Evolutionary conservation across 2,888 invertebrate species (phyloP).

Genomic region (Argyresthia goedartella): DNA sequence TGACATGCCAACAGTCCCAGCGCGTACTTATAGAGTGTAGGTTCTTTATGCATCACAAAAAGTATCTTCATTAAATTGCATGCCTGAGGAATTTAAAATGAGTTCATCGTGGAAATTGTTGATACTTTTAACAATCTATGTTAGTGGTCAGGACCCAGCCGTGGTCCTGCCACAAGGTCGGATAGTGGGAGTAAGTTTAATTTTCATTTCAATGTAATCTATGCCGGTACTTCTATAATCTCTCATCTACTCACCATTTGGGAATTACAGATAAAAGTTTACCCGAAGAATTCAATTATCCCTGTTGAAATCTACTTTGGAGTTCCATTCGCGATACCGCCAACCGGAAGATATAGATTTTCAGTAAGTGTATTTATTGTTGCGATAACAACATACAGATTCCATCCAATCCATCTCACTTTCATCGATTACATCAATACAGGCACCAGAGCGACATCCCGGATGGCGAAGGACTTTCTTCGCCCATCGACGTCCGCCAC

Average conservation of each 20-base stretch:
- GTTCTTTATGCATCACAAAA: too few species aligned
- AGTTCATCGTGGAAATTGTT: not conserved
- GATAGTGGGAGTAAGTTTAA: conserved; percentile 68
- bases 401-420: not conserved
- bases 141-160: conserved; percentile 56
- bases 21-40: too few species aligned
- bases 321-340: conserved; percentile 86
- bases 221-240: not conserved
- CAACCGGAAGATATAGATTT: conserved; percentile 80
- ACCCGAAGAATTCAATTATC: conserved; percentile 71
- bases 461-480: conserved; percentile 80
- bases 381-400: not conserved
- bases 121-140: conserved; percentile 12
- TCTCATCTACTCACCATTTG: not conserved
- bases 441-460: conserved; percentile 79
- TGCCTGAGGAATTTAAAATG: not conserved
- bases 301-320: conserved; percentile 80
- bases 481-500: conserved; percentile 78
- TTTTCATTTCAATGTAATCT: conserved; percentile 13
- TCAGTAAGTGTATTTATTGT: conserved; percentile 57
- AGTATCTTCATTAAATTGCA: too few species aligned
- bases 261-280: conserved; percentile 73
- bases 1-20: conserved; percentile 11
- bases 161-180: conserved; percentile 70
- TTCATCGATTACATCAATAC: conserved; percentile 6